A percentile compares a stretch with the other conserved stretches of the same genome.
Conservation (phyloP, 23 tunicate genomes). For the Halocynthia roretzi region DNA sequence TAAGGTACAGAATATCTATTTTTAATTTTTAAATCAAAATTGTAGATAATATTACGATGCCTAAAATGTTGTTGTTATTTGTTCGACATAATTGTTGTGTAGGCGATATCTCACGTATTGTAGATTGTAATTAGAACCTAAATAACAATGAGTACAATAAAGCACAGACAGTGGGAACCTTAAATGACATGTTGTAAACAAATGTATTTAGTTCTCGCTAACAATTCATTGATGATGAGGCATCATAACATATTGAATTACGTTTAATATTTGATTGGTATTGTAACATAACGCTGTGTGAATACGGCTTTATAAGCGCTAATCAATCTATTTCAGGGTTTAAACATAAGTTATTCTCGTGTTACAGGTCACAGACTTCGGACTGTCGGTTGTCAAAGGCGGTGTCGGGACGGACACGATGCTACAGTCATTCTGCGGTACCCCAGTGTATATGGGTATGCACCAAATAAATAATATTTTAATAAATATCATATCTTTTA, state of each 20-base stretch:
- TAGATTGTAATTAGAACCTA: no score
- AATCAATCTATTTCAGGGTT: background rate
- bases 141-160: no score
- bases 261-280: background rate
- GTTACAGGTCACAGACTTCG: conserved; percentile 84
- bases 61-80: background rate
- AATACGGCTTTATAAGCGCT: background rate
- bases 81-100: background rate
- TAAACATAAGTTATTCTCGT: background rate
- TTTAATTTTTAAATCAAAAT: background rate
- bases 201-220: background rate
- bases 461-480: background rate
- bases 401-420: conserved; percentile 77
- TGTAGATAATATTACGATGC: background rate
- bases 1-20: conserved; percentile 32
- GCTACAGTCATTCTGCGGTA: conserved; percentile 87
- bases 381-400: conserved; percentile 83
- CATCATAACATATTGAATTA: conserved; percentile 2
- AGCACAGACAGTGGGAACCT: no score
- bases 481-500: background rate
- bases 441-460: conserved; percentile 96
- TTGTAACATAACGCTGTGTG: background rate
- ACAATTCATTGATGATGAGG: background rate
- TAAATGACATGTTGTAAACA: no score
- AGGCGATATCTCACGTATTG: no score